These are phyloP conservation scores for Parazoanthus darwini DNA, from an alignment of 92 coral and sea anemone genomes.

Conservation along the genomic window DNA sequence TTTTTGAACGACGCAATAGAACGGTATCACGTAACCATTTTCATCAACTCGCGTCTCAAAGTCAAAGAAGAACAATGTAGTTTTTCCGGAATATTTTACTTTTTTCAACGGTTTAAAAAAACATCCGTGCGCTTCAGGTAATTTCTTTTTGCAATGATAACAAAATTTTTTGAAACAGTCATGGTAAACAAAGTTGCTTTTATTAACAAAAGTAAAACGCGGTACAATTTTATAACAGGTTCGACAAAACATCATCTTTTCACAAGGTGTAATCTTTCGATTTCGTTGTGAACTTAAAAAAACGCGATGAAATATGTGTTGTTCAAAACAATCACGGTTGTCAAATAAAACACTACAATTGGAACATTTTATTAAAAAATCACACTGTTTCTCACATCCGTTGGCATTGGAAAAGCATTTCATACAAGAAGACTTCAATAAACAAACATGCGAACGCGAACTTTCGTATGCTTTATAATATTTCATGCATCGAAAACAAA, in stretches of 20 bases:
- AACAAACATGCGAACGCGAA: constrained; percentile 2
- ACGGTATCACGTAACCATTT: not conserved
- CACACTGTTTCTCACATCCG: not conserved
- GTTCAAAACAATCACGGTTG: constrained; percentile 5
- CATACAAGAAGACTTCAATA: not conserved
- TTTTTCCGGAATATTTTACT: too few relatives aligned
- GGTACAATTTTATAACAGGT: constrained; percentile 11
- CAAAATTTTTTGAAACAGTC: constrained; percentile 22
- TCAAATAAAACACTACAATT: constrained; percentile 11
- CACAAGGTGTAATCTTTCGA: constrained; percentile 18
- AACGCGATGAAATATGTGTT: constrained; percentile 6
- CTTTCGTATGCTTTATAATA: constrained; percentile 3
- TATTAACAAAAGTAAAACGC: constrained; percentile 14
- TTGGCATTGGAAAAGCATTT: constrained; percentile 10
- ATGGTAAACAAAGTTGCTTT: constrained; percentile 1
- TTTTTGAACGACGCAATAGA: not conserved
- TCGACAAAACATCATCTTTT: not conserved
- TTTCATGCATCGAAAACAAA: constrained; percentile 22
- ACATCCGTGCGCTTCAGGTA: constrained; percentile 11
- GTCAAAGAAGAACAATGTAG: too few relatives aligned
- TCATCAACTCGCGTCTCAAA: constrained; percentile 31
- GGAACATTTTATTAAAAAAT: constrained; percentile 2
- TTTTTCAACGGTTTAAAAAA: not conserved
- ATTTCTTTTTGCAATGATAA: constrained; percentile 8
- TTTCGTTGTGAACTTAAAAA: constrained; percentile 9